Evolutionary conservation across 2,797 vertebrate genomes (phyloP).

Genomic region (Catamblyrhynchus diadema): DNA sequence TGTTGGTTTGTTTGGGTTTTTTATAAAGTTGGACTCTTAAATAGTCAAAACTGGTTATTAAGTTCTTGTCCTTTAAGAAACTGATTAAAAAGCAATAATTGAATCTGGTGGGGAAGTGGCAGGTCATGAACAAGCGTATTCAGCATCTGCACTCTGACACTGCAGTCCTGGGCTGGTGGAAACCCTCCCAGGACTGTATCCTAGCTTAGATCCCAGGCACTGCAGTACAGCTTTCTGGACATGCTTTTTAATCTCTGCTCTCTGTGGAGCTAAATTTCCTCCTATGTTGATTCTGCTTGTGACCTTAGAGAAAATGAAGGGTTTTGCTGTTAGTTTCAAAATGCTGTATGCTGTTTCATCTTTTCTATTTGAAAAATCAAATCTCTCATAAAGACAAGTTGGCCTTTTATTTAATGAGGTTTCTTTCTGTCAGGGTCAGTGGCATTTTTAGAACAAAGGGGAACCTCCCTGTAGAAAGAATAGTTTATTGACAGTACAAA

Average conservation of each 20-base stretch:
- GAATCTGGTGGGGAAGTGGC: background rate
- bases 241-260: background rate
- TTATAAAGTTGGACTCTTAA: background rate
- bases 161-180: background rate
- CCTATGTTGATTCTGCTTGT: background rate
- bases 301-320: background rate
- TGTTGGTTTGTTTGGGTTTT: background rate
- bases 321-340: background rate
- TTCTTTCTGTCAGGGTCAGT: background rate
- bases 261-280: background rate
- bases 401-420: background rate
- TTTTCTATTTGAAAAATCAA: background rate
- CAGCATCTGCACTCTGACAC: accelerated
- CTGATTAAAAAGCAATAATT: background rate
- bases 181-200: background rate
- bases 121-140: accelerated
- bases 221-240: background rate
- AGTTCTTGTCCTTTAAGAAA: background rate
- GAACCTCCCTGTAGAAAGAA: background rate
- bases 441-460: background rate
- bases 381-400: background rate
- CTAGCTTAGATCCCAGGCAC: background rate
- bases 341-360: background rate
- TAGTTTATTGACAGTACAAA: background rate
- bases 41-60: background rate